phyloP scores from a whole-genome alignment of 2,113 vertebrate species.

The Muscicapa adusta region DNA sequence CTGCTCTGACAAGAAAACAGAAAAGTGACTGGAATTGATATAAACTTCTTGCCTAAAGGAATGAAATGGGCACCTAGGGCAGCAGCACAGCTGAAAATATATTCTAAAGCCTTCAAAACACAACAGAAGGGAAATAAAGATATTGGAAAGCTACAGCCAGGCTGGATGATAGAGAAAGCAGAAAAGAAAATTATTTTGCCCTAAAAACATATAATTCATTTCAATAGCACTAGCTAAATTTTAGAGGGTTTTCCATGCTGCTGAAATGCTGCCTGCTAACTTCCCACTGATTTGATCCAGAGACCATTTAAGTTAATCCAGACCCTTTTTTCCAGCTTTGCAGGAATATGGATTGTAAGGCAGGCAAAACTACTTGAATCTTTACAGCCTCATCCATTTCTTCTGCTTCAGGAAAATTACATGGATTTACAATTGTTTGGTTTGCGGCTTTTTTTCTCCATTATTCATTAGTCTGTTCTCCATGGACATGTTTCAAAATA shows the following conservation, averaged over 20 bases:
- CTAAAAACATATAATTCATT: neutral
- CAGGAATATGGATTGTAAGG: neutral
- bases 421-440: neutral
- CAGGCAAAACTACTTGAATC: neutral
- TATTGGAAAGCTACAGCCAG: neutral
- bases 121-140: neutral
- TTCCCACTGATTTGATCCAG: neutral
- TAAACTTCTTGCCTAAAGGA: neutral
- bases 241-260: neutral
- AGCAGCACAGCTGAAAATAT: neutral
- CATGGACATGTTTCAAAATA: neutral
- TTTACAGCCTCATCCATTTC: neutral
- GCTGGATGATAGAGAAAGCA: neutral
- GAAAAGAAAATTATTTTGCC: neutral
- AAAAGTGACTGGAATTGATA: neutral
- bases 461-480: neutral
- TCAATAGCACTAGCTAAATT: neutral
- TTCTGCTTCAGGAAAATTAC: neutral
- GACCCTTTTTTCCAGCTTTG: neutral
- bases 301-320: neutral
- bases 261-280: neutral
- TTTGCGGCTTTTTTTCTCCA: neutral
- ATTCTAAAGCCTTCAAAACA: neutral
- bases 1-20: neutral
- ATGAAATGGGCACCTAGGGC: neutral